Evolutionary conservation across 2,888 invertebrate genomes (phyloP).

Genomic region (Aleiodes alternator): DNA sequence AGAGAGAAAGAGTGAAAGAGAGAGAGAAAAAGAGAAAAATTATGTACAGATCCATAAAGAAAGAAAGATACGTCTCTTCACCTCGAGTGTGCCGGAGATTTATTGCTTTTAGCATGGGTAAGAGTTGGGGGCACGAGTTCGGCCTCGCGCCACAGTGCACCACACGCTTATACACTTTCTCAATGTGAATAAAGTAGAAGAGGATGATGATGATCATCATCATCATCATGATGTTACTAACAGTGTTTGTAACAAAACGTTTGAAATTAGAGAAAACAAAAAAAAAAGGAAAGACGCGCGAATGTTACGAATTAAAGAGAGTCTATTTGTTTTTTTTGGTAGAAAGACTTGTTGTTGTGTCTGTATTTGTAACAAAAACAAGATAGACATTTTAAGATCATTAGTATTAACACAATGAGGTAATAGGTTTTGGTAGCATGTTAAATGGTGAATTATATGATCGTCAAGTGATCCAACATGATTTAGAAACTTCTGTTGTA

Average conservation of each 20-base stretch:
- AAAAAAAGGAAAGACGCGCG: too few relatives aligned
- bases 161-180: conserved; percentile 35
- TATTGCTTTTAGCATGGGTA: conserved; percentile 60
- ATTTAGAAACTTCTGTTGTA: conserved; percentile 48
- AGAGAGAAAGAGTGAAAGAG: conserved; percentile 7
- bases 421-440: conserved; percentile 48
- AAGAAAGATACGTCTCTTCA: conserved; percentile 63
- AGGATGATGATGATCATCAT: not conserved
- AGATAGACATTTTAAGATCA: conserved; percentile 52
- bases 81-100: conserved; percentile 72
- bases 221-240: not conserved
- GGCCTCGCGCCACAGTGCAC: conserved; percentile 38
- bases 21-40: conserved; percentile 28
- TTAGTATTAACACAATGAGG: conserved; percentile 68
- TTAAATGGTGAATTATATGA: conserved; percentile 32
- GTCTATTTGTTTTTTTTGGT: too few relatives aligned
- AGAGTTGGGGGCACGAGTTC: conserved; percentile 54
- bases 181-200: conserved; percentile 3
- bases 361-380: too few relatives aligned
- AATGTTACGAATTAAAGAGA: too few relatives aligned
- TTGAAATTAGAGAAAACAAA: not conserved
- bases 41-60: conserved; percentile 43
- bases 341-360: too few relatives aligned
- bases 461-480: conserved; percentile 40
- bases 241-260: conserved; percentile 12